Evolutionary conservation across 2,888 invertebrate genomes (phyloP).

Genomic region (Lasioglossum pauxillum): DNA sequence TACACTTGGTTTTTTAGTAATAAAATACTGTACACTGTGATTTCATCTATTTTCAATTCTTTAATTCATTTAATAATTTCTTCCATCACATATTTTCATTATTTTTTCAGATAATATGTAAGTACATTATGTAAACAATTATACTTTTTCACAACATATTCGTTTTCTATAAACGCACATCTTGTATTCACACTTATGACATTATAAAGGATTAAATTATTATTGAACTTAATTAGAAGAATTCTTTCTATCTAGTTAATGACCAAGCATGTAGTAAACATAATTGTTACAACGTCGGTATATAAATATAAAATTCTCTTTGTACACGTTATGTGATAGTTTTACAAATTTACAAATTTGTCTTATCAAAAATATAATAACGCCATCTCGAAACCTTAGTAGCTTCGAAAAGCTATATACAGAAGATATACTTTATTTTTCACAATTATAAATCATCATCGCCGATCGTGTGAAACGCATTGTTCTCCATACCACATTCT

Average conservation of each 20-base stretch:
- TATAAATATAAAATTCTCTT: slow-evolving; percentile 9
- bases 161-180: background rate
- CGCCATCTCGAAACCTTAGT: slow-evolving; percentile 15
- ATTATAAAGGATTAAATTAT: slow-evolving; percentile 18
- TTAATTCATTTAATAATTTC: slow-evolving; percentile 13
- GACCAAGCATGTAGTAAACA: background rate
- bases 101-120: slow-evolving; percentile 29
- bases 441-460: slow-evolving; percentile 93
- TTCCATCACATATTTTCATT: slow-evolving; percentile 27
- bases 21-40: slow-evolving; percentile 59
- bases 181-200: slow-evolving; percentile 19
- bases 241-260: slow-evolving; percentile 11
- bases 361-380: slow-evolving; percentile 54
- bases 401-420: slow-evolving; percentile 20
- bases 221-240: background rate
- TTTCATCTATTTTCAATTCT: slow-evolving; percentile 37
- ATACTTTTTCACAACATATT: slow-evolving; percentile 11
- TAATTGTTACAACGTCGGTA: slow-evolving; percentile 36
- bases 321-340: slow-evolving; percentile 5
- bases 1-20: slow-evolving; percentile 59
- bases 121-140: slow-evolving; percentile 33
- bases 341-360: slow-evolving; percentile 26
- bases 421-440: slow-evolving; percentile 33
- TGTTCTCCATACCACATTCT: slow-evolving; percentile 91
- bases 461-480: slow-evolving; percentile 97